Conservation (phyloP, 2,797 vertebrate species). For the Galago senegalensis region DNA sequence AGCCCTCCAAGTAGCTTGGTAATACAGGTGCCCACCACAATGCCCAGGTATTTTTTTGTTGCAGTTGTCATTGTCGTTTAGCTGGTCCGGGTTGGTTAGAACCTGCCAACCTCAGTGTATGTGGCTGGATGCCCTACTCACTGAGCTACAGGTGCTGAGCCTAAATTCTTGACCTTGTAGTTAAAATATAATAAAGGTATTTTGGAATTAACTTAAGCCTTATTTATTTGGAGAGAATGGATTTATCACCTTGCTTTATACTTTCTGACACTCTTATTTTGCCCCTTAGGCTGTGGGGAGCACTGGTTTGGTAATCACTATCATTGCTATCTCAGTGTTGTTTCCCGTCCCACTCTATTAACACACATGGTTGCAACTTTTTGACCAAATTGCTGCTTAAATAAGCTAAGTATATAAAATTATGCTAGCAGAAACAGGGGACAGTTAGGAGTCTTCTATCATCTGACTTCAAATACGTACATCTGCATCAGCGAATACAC, state of each 20-base stretch:
- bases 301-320: slow-evolving; percentile 45
- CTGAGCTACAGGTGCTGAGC: no score
- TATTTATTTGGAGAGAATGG: slow-evolving; percentile 2
- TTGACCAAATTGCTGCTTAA: slow-evolving; percentile 62
- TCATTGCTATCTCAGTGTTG: background rate
- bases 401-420: slow-evolving; percentile 25
- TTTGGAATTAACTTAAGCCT: slow-evolving; percentile 49
- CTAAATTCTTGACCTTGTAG: slow-evolving; percentile 34
- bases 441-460: background rate
- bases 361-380: background rate
- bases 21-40: no score
- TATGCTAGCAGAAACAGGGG: background rate
- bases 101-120: no score
- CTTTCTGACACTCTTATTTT: slow-evolving; percentile 19
- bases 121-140: no score
- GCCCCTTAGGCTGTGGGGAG: background rate
- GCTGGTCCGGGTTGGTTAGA: no score
- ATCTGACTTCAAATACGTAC: slow-evolving; percentile 20
- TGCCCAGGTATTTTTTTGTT: no score
- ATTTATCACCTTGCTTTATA: background rate
- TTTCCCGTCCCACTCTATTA: background rate
- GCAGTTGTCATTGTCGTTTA: no score
- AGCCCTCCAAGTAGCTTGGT: no score
- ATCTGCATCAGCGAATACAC: background rate
- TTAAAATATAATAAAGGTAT: slow-evolving; percentile 59